Percentiles rank a stretch among this genome's conserved stretches.
Conservation (phyloP, 2,888 invertebrate genomes). For the Dasysyrphus albostriatus region DNA sequence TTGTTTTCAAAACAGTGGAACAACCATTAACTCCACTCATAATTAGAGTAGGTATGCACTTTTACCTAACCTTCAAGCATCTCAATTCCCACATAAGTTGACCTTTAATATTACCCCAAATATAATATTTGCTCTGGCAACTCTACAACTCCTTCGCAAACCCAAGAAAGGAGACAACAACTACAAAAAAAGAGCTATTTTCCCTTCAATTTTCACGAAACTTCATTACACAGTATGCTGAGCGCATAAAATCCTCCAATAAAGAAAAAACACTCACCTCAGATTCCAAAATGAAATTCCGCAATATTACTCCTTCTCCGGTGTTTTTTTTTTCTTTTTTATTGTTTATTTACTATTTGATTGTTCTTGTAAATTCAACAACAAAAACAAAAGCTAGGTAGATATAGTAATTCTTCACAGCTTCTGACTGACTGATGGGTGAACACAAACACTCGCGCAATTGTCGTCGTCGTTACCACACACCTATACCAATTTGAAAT, state of each 20-base stretch:
- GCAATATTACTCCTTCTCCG: constrained; percentile 29
- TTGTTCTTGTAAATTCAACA: constrained; percentile 41
- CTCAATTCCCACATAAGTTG: too few relatives aligned
- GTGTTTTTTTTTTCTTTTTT: constrained; percentile 7
- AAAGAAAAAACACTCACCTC: constrained; percentile 55
- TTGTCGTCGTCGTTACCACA: constrained; percentile 26
- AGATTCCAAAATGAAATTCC: constrained; percentile 5
- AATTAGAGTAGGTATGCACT: too few relatives aligned
- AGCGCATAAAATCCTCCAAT: neutral
- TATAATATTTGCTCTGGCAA: constrained; percentile 3
- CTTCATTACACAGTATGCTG: constrained; percentile 19
- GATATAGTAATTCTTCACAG: constrained; percentile 38
- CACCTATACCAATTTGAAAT: constrained; percentile 46
- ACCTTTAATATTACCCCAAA: too few relatives aligned
- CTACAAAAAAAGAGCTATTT: constrained; percentile 34
- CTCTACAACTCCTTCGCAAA: constrained; percentile 9
- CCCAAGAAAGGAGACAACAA: constrained; percentile 44
- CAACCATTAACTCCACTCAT: too few relatives aligned
- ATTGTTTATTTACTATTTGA: constrained; percentile 65
- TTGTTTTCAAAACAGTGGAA: too few relatives aligned
- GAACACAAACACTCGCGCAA: constrained; percentile 54
- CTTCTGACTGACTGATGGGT: constrained; percentile 4
- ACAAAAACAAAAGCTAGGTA: constrained; percentile 29
- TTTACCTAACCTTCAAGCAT: too few relatives aligned
- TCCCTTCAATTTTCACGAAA: constrained; percentile 53